Evolutionary conservation across 1,140 invertebrate genomes (phyloP).

Genomic region (Leptinotarsa texana): DNA sequence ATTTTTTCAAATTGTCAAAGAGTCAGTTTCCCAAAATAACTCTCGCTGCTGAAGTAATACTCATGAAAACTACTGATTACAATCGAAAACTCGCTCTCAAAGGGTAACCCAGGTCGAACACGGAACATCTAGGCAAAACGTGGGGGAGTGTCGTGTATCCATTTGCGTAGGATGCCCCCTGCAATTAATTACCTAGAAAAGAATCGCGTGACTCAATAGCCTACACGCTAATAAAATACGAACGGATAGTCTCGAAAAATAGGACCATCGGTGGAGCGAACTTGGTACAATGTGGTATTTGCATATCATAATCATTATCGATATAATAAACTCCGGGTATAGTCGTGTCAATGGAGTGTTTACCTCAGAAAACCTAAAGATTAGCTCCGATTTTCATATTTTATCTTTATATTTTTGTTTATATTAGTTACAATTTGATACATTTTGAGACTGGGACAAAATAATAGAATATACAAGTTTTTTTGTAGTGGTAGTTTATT

Average conservation of each 20-base stretch:
- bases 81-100: not conserved
- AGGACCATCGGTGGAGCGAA: not conserved
- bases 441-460: too few species aligned
- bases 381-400: too few species aligned
- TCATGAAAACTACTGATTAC: too few species aligned
- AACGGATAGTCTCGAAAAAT: not conserved
- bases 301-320: not conserved
- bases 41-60: too few species aligned
- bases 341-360: not conserved
- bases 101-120: not conserved
- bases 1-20: too few species aligned
- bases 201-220: not conserved
- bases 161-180: not conserved
- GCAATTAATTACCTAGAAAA: not conserved
- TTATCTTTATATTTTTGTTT: too few species aligned
- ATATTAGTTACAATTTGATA: too few species aligned
- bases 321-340: not conserved
- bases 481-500: too few species aligned
- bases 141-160: not conserved
- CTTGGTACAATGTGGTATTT: constrained; percentile 2
- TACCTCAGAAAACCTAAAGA: too few species aligned
- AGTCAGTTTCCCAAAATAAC: too few species aligned
- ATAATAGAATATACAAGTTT: too few species aligned
- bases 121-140: not conserved
- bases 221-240: not conserved